Evolutionary conservation across 2,113 vertebrate genomes (phyloP), one percentile per base, ranked within the genome.

Genomic region (Amphiprion ocellaris): DNA sequence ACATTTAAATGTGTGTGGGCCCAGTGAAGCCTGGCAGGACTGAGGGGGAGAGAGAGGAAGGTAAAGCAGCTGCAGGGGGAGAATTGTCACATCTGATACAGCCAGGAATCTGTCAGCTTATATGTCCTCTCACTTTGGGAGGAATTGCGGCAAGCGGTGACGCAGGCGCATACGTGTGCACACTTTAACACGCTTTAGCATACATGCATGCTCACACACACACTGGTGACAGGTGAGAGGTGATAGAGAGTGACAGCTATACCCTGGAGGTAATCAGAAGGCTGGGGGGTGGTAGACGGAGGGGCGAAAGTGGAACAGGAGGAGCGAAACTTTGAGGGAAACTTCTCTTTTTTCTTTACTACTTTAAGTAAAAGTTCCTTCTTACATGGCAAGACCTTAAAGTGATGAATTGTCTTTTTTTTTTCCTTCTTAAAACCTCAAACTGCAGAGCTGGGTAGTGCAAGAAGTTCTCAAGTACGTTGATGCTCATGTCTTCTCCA

Each of bases 51-150:
- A 54, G 69, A 54, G 69, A 74, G 74, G 74, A 84, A 82, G 77
- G 77, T 81, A 73, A 62, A 60, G 65, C 41, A 47, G 80, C 84
- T 76, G 61, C 19, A 73, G 79, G 88, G 61, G 0, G 46, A 15
- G 46, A 60, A 54, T 66, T 87, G 87, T 86, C 87, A 89, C 81
- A 78, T 89, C 56, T 78, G 61, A 90, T 87, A 2, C 72, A 74
- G 53, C 52, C 62, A 52, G 58, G 59, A 73, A 80, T 68, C 73
- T 69, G 79, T 88, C 80, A 69, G 53, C 77, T 47, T 37, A 7
- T 26, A 67, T 77, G 80, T 83, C 61, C 47, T 74, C 53, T 74
- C 53, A 83, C 30, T 84, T 69, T 4, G 53, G 70, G 60, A 81
- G n/a, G 61, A 77, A 58, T 10, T 58, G 33, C 2, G 7, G 52